Conservation (phyloP, 1,140 invertebrate species). For the Cotesia typhae region DNA sequence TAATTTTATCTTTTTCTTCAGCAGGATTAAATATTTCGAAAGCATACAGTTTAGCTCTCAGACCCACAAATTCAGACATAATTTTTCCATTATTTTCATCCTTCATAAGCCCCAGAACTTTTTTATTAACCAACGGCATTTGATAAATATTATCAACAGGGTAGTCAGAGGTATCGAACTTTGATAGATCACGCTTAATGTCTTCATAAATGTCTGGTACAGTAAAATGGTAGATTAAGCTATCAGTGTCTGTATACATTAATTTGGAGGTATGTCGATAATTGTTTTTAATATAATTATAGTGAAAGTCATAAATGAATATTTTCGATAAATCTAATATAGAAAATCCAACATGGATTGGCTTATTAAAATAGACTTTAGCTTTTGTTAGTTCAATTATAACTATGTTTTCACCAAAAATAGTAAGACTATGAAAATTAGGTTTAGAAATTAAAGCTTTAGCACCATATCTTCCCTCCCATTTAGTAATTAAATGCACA, state of each 20-base stretch:
- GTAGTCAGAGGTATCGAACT: conserved; percentile 3
- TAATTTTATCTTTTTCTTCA: conserved; percentile 5
- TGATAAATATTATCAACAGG: conserved; percentile 28
- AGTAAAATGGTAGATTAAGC: too few species aligned
- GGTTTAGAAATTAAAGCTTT: background rate
- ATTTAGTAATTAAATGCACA: too few species aligned
- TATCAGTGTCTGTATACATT: too few species aligned
- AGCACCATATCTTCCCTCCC: background rate
- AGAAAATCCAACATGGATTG: background rate
- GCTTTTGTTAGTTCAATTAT: background rate
- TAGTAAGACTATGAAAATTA: conserved; percentile 2
- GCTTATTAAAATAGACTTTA: background rate
- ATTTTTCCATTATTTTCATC: conserved; percentile 13
- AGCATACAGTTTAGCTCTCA: conserved; percentile 22
- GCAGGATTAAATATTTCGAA: background rate
- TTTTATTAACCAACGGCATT: conserved; percentile 33
- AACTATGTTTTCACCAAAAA: conserved; percentile 2
- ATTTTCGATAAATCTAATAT: conserved; percentile 1
- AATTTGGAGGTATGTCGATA: too few species aligned
- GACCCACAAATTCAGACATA: too few species aligned
- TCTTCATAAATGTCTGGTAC: too few species aligned
- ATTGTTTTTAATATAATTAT: too few species aligned
- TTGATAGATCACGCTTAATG: too few species aligned
- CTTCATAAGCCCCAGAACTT: conserved; percentile 35
- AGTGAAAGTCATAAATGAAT: too few species aligned